These are phyloP conservation scores for Myiozetetes cayanensis DNA, from an alignment of 2,113 vertebrate species.

Conservation along the genomic window DNA sequence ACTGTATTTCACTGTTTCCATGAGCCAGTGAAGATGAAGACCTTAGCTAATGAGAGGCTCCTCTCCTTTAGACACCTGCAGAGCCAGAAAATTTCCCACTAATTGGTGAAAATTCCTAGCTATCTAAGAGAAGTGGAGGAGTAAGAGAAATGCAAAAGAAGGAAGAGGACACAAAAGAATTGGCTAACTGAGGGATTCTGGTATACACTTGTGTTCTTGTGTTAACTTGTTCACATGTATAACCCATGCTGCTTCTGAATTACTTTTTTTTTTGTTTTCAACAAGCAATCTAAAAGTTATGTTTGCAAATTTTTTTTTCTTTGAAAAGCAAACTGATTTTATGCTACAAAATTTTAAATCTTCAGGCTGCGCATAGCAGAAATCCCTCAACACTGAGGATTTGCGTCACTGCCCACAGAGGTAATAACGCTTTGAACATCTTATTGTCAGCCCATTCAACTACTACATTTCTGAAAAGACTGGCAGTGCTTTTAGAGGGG, in stretches of 20 bases:
- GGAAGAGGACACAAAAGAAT: background rate
- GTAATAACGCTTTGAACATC: background rate
- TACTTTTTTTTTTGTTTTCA: background rate
- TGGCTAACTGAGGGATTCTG: background rate
- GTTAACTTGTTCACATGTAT: background rate
- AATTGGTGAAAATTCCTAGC: background rate
- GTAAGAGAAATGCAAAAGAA: background rate
- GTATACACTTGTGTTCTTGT: background rate
- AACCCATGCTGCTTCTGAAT: background rate
- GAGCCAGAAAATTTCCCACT: background rate
- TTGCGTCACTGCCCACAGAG: background rate
- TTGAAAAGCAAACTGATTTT: background rate
- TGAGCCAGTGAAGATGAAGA: background rate
- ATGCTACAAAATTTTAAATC: background rate
- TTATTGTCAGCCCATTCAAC: background rate
- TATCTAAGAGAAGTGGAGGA: background rate
- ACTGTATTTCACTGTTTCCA: background rate
- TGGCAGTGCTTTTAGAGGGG: background rate
- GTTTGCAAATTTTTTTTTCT: background rate
- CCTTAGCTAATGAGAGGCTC: background rate
- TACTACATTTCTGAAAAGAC: background rate
- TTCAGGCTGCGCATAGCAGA: background rate
- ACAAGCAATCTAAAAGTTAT: background rate
- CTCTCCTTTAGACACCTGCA: background rate
- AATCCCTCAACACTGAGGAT: background rate